phyloP scores from a whole-genome alignment of 2,113 vertebrate species.

The Ceuthmochares aereus region DNA sequence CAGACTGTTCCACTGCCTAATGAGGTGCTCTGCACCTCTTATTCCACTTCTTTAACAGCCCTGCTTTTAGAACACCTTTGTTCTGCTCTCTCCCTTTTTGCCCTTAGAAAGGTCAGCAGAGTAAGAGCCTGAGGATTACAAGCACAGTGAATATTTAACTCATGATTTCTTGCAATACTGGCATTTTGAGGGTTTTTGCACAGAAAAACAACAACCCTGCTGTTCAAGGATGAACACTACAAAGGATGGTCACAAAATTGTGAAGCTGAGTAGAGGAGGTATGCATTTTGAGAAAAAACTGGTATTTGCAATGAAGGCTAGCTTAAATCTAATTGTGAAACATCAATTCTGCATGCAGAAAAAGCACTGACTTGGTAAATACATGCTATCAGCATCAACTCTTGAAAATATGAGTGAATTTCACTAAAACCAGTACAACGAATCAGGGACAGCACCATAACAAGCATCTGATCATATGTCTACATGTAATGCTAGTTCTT shows the following conservation, averaged over 20 bases:
- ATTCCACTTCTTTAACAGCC: background rate
- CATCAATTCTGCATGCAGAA: background rate
- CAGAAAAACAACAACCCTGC: background rate
- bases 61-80: background rate
- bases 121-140: background rate
- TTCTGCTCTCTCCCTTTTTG: background rate
- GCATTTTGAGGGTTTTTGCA: background rate
- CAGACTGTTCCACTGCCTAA: too few relatives aligned
- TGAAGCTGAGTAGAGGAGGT: background rate
- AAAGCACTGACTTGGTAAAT: background rate
- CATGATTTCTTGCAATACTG: background rate
- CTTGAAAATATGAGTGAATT: background rate
- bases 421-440: background rate
- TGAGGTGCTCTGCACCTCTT: background rate
- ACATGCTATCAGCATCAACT: background rate
- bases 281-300: background rate
- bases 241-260: background rate
- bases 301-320: background rate
- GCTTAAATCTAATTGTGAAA: background rate
- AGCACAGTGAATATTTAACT: background rate
- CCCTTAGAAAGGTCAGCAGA: background rate
- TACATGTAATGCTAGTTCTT: background rate
- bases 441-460: background rate
- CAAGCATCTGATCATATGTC: background rate
- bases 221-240: background rate